Evolutionary conservation across 1,140 invertebrate genomes (phyloP).

Genomic region (Andricus grossulariae): DNA sequence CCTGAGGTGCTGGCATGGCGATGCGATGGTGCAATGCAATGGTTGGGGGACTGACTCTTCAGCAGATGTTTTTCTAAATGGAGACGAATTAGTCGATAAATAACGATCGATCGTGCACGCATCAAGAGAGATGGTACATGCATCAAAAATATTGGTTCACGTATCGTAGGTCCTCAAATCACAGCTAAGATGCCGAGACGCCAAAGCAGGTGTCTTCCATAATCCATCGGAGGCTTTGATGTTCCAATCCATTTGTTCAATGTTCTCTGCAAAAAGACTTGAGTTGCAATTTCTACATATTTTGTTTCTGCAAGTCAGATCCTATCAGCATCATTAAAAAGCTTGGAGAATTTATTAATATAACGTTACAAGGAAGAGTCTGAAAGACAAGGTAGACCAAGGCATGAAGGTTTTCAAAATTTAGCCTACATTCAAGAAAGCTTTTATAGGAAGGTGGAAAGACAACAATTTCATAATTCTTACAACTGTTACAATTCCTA

Average conservation of each 20-base stretch:
- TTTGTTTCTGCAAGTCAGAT: too few species aligned
- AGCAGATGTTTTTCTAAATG: slow-evolving; percentile 63
- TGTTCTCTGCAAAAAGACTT: background rate
- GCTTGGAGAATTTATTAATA: too few species aligned
- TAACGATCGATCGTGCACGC: slow-evolving; percentile 56
- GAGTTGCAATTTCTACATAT: background rate
- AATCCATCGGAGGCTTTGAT: slow-evolving; percentile 2
- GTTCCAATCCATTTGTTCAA: background rate
- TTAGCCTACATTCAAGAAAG: too few species aligned
- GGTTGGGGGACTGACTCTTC: slow-evolving; percentile 15
- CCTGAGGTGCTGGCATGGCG: slow-evolving; percentile 62
- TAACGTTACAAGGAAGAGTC: too few species aligned
- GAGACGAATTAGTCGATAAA: slow-evolving; percentile 65
- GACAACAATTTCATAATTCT: too few species aligned
- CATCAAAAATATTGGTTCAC: slow-evolving; percentile 38
- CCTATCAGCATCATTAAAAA: too few species aligned
- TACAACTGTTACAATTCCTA: too few species aligned
- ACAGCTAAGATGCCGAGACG: background rate
- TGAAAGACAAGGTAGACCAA: too few species aligned
- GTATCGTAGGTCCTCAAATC: slow-evolving; percentile 31
- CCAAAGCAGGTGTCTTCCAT: slow-evolving; percentile 29
- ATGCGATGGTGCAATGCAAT: slow-evolving; percentile 47
- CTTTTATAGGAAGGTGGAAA: too few species aligned
- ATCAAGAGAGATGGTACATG: slow-evolving; percentile 47
- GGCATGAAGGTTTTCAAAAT: too few species aligned